These are phyloP conservation scores for Pica pica DNA, from an alignment of 2,113 vertebrate genomes.

Conservation along the genomic window DNA sequence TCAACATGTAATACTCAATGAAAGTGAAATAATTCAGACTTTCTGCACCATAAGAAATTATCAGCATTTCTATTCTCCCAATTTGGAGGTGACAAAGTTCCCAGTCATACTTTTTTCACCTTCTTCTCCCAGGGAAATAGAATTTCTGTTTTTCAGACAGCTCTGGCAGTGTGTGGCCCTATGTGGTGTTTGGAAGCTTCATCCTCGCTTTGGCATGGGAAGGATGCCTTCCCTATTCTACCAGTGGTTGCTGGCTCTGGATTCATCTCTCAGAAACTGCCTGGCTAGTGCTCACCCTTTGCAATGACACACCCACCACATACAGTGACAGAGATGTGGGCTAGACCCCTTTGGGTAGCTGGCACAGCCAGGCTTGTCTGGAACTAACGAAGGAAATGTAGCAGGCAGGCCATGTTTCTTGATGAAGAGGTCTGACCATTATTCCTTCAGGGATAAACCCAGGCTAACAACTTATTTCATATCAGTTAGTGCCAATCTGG, in stretches of 20 bases:
- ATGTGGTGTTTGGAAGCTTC: neutral
- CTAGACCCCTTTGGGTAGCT: neutral
- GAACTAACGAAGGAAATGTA: neutral
- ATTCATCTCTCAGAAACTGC: neutral
- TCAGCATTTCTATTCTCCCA: neutral
- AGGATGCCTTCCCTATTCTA: neutral
- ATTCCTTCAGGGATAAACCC: neutral
- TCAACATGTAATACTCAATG: neutral
- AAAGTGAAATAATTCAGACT: neutral
- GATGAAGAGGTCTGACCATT: neutral
- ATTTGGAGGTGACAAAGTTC: neutral
- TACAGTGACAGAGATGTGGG: rapidly evolving
- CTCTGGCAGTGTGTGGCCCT: neutral
- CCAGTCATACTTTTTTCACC: neutral
- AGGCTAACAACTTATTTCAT: neutral
- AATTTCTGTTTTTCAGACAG: neutral
- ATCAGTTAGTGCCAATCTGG: neutral
- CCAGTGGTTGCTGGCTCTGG: neutral
- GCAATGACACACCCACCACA: neutral
- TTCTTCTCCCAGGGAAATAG: neutral
- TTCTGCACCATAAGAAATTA: neutral
- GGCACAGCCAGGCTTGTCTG: neutral
- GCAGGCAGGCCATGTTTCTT: neutral
- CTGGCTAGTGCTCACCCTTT: neutral
- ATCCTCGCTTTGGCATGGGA: neutral